These are phyloP conservation scores for Drosophila azteca DNA, from an alignment of 1,140 invertebrate species.

Conservation along the genomic window DNA sequence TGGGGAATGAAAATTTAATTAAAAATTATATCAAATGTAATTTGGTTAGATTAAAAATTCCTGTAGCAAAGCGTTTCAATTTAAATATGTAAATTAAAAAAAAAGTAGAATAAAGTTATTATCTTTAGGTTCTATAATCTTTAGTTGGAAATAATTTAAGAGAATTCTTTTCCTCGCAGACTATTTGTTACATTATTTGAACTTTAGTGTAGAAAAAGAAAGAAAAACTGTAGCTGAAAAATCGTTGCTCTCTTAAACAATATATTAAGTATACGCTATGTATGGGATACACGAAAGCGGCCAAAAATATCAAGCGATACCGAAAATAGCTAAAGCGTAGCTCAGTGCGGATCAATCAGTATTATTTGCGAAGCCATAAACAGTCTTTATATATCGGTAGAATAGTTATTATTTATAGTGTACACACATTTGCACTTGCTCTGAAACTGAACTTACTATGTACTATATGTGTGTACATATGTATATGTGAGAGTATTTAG, in stretches of 20 bases:
- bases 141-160: no score
- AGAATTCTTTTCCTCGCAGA: no score
- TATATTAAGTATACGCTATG: not conserved
- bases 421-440: constrained; percentile 19
- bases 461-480: not conserved
- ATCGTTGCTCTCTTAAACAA: no score
- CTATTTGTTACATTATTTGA: no score
- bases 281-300: not conserved
- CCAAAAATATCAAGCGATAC: not conserved
- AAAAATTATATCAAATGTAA: constrained; percentile 1
- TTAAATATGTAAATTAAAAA: no score
- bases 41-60: not conserved
- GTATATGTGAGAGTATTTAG: no score
- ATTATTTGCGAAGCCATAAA: not conserved
- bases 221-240: no score
- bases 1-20: constrained; percentile 32
- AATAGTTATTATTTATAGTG: not conserved
- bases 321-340: constrained; percentile 24
- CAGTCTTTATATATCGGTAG: not conserved
- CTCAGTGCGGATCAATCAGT: not conserved
- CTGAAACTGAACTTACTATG: constrained; percentile 3
- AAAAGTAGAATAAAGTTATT: no score
- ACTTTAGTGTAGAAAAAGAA: no score
- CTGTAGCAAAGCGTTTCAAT: no score
- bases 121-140: no score